A percentile compares a stretch with the other conserved stretches of the same genome.
Conservation (phyloP, 2,888 invertebrate genomes). For the Cremastinae sp. region DNA sequence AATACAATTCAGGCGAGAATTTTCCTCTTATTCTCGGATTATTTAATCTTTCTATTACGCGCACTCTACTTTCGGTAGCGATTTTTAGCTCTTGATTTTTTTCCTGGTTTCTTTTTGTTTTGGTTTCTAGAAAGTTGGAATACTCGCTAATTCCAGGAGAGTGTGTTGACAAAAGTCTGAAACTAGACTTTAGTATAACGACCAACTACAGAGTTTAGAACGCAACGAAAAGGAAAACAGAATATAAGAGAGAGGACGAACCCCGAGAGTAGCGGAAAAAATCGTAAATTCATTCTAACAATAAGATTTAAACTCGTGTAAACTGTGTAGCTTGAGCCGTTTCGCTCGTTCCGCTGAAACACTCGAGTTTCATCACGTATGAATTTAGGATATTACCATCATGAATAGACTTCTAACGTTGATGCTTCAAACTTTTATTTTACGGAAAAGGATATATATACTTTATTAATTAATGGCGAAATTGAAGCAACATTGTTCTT, state of each 20-base stretch:
- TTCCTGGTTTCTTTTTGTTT: not conserved
- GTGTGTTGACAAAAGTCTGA: slow-evolving; percentile 20
- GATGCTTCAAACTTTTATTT: not conserved
- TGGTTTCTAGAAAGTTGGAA: slow-evolving; percentile 11
- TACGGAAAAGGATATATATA: too few relatives aligned
- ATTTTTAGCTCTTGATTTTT: slow-evolving; percentile 14
- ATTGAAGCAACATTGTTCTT: too few relatives aligned
- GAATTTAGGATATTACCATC: not conserved
- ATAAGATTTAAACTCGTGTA: slow-evolving; percentile 42
- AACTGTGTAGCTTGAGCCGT: slow-evolving; percentile 11
- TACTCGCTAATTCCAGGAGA: slow-evolving; percentile 14
- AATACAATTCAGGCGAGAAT: too few relatives aligned
- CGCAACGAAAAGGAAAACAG: not conserved
- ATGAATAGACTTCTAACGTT: too few relatives aligned
- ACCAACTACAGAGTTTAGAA: slow-evolving; percentile 44
- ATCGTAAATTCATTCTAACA: slow-evolving; percentile 49
- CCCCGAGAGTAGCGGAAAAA: slow-evolving; percentile 31
- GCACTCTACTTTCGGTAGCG: too few relatives aligned
- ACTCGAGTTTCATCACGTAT: slow-evolving; percentile 3
- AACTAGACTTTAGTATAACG: slow-evolving; percentile 18
- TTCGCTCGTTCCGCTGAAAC: slow-evolving; percentile 19
- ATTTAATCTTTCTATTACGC: too few relatives aligned
- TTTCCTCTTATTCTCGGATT: too few relatives aligned
- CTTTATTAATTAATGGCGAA: too few relatives aligned
- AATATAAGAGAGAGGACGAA: not conserved